phyloP scores from a whole-genome alignment of 2,797 vertebrate genomes.

The Cynodonichthys magdalenae region DNA sequence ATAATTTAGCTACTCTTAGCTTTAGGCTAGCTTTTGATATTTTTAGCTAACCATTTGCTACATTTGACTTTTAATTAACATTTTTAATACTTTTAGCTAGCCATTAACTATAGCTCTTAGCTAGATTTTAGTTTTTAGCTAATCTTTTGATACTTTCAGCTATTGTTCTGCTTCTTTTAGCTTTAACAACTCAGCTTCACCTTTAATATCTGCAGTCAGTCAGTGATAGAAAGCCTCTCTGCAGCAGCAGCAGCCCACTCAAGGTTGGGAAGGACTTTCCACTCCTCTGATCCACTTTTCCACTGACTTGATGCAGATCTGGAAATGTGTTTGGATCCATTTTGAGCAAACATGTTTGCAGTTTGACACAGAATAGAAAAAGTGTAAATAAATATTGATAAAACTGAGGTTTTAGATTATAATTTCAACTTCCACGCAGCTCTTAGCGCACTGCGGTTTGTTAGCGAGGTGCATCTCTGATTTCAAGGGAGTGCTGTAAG shows the following conservation, averaged over 20 bases:
- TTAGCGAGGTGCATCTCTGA: constrained; percentile 42
- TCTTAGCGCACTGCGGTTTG: constrained; percentile 49
- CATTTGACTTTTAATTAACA: too few relatives aligned
- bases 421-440: constrained; percentile 40
- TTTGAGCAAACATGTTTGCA: constrained; percentile 47
- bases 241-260: constrained; percentile 37
- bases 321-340: constrained; percentile 57
- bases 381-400: constrained; percentile 33
- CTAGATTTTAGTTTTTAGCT: too few relatives aligned
- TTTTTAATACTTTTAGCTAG: too few relatives aligned
- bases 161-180: too few relatives aligned
- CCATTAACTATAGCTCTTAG: too few relatives aligned
- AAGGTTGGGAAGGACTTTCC: constrained; percentile 70
- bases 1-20: too few relatives aligned
- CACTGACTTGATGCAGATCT: constrained; percentile 65
- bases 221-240: constrained; percentile 35
- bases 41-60: too few relatives aligned
- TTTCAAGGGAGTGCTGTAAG: constrained; percentile 54
- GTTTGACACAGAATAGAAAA: constrained; percentile 53
- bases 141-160: too few relatives aligned
- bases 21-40: too few relatives aligned
- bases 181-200: too few relatives aligned
- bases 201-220: too few relatives aligned
- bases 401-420: constrained; percentile 40
- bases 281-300: constrained; percentile 77